Percentiles rank a stretch among this genome's conserved stretches.
Conservation (phyloP, 1,140 invertebrate species). For the Camponotus floridanus region DNA sequence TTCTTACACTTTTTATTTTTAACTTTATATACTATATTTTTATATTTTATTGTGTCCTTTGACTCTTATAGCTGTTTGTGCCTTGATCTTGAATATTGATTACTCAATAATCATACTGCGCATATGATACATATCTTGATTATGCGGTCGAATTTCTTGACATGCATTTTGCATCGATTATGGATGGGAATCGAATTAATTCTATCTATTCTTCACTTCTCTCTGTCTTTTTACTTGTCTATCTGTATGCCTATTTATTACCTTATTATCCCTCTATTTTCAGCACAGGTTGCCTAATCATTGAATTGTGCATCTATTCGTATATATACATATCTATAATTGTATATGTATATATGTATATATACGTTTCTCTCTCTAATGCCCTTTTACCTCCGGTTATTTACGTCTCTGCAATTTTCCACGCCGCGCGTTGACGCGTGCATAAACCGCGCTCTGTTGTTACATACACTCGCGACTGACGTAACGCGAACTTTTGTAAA, state of each 20-base stretch:
- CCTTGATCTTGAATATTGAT: constrained; percentile 55
- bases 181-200: constrained; percentile 59
- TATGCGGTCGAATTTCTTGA: constrained; percentile 53
- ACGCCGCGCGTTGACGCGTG: constrained; percentile 57
- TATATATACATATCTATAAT: constrained; percentile 64
- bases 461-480: constrained; percentile 56
- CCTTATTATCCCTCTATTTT: constrained; percentile 66
- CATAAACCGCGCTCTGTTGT: constrained; percentile 58
- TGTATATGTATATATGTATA: constrained; percentile 30
- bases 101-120: constrained; percentile 45
- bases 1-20: background rate
- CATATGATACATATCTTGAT: constrained; percentile 52
- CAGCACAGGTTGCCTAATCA: constrained; percentile 82
- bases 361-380: constrained; percentile 48
- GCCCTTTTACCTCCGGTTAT: constrained; percentile 61
- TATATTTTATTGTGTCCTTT: constrained; percentile 45
- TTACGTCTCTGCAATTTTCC: constrained; percentile 60
- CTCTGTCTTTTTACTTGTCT: constrained; percentile 54
- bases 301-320: constrained; percentile 56
- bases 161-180: constrained; percentile 62
- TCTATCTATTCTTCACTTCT: constrained; percentile 51
- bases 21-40: background rate
- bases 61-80: constrained; percentile 46
- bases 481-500: constrained; percentile 58
- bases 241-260: constrained; percentile 39